A percentile compares a stretch with the other conserved stretches of the same genome.
phyloP scores from a whole-genome alignment of 1,140 invertebrate genomes.

The Drosophila virilis region DNA sequence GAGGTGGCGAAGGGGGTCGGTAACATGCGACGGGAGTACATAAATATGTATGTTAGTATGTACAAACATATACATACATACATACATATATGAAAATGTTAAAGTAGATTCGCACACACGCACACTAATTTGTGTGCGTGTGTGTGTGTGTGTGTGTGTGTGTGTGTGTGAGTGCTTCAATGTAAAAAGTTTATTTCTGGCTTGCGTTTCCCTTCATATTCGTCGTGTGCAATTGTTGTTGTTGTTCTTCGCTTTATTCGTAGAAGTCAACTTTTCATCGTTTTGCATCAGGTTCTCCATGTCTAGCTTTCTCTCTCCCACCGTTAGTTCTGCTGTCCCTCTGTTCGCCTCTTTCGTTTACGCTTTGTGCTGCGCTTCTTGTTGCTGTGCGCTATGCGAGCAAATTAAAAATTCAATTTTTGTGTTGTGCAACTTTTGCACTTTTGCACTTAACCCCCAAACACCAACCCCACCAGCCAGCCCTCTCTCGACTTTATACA shows the following conservation, averaged over 20 bases:
- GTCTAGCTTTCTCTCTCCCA: background rate
- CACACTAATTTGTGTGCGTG: background rate
- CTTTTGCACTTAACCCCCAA: conserved; percentile 48
- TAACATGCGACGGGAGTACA: background rate
- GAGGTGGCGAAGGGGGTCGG: no score
- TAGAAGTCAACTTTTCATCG: conserved; percentile 25
- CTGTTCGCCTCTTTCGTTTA: background rate
- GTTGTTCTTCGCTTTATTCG: conserved; percentile 26
- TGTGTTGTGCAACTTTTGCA: conserved; percentile 60
- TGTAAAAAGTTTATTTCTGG: conserved; percentile 14
- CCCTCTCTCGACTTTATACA: background rate
- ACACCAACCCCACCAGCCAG: background rate
- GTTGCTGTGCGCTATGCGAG: conserved; percentile 30
- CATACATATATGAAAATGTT: background rate
- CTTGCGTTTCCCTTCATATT: conserved; percentile 10
- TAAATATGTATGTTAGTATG: background rate
- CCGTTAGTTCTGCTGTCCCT: background rate
- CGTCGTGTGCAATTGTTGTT: background rate
- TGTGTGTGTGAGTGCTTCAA: background rate
- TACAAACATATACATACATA: background rate
- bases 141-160: background rate
- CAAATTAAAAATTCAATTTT: conserved; percentile 71
- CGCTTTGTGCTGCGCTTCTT: conserved; percentile 14
- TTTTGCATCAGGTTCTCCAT: conserved; percentile 6
- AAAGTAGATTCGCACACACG: background rate